These are phyloP conservation scores for Pyrochroa serraticornis DNA, from an alignment of 2,888 invertebrate genomes.

Conservation along the genomic window DNA sequence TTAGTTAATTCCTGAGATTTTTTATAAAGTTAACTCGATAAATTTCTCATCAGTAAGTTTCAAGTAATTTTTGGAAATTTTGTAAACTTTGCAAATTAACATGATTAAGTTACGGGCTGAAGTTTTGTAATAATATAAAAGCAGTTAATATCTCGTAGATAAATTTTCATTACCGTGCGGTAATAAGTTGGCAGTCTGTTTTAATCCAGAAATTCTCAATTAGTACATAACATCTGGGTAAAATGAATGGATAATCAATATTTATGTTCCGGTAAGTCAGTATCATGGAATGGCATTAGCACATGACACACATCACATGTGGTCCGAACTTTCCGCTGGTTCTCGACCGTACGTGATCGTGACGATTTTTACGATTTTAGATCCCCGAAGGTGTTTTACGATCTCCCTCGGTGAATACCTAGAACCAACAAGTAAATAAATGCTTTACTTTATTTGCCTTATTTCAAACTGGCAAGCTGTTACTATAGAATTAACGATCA, in stretches of 20 bases:
- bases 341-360: constrained; percentile 18
- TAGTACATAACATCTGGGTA: constrained; percentile 35
- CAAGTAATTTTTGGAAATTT: constrained; percentile 22
- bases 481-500: constrained; percentile 23
- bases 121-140: constrained; percentile 26
- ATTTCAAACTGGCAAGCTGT: constrained; percentile 19
- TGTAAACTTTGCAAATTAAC: constrained; percentile 21
- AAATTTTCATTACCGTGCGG: constrained; percentile 28
- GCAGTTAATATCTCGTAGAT: constrained; percentile 27
- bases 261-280: constrained; percentile 35
- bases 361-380: constrained; percentile 24
- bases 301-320: constrained; percentile 31
- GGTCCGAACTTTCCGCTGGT: constrained; percentile 17
- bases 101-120: constrained; percentile 20
- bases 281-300: constrained; percentile 31
- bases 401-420: constrained; percentile 16
- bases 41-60: constrained; percentile 13
- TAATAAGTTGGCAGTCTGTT: constrained; percentile 29
- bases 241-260: constrained; percentile 37
- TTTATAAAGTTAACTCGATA: constrained; percentile 4
- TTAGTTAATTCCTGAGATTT: constrained; percentile 12
- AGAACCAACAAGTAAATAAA: constrained; percentile 18
- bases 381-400: constrained; percentile 25
- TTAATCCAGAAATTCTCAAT: constrained; percentile 36
- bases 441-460: constrained; percentile 25